These are phyloP conservation scores for Falcunculus frontatus DNA, from an alignment of 2,113 vertebrate genomes.

Conservation along the genomic window DNA sequence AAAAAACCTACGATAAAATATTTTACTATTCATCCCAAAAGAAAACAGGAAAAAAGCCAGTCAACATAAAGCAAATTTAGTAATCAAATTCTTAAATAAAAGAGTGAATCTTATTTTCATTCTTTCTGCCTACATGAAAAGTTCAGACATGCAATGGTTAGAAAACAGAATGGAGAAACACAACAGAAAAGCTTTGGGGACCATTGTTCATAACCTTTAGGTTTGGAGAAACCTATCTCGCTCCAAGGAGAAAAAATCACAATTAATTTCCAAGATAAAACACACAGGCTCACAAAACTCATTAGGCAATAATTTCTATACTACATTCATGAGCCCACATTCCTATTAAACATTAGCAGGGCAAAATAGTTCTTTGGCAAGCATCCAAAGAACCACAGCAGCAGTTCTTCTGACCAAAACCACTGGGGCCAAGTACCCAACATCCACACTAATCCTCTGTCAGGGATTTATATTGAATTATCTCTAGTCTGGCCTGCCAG, in stretches of 20 bases:
- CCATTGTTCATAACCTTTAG: neutral
- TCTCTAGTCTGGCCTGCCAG: neutral
- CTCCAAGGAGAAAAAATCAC: neutral
- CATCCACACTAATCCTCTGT: too few relatives aligned
- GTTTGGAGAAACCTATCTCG: neutral
- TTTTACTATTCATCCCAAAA: neutral
- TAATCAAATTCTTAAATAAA: neutral
- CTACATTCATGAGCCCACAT: neutral
- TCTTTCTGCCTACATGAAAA: neutral
- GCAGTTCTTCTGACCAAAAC: neutral
- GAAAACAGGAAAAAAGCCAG: neutral
- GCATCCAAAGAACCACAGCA: neutral
- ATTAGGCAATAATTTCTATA: neutral
- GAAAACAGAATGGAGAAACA: neutral
- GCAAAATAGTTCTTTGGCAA: neutral
- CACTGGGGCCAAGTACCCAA: fast-evolving
- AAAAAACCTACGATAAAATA: neutral
- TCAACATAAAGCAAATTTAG: neutral
- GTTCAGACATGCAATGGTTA: neutral
- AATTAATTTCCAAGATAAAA: neutral
- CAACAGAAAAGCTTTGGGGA: neutral
- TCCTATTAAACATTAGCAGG: neutral
- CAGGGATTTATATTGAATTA: neutral
- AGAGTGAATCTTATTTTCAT: neutral
- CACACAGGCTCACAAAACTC: neutral